Conservation (phyloP, 2,113 vertebrate genomes). For the Spea bombifrons region DNA sequence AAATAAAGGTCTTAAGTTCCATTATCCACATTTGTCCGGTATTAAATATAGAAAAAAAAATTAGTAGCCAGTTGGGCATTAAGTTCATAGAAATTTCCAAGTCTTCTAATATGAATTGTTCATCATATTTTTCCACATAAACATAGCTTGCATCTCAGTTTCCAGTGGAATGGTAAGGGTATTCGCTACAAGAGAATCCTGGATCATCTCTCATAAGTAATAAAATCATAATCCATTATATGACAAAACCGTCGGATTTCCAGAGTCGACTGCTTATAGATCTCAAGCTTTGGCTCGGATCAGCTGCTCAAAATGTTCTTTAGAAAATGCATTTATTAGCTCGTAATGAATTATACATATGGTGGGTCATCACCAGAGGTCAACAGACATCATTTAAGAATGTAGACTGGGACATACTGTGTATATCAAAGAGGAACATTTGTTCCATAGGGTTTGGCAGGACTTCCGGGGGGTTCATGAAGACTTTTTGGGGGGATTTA, state of each 20-base stretch:
- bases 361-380: no score
- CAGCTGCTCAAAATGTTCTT: constrained; percentile 22
- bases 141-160: constrained; percentile 16
- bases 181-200: constrained; percentile 13
- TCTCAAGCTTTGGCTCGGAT: constrained; percentile 12
- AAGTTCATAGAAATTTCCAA: constrained; percentile 34
- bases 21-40: neutral
- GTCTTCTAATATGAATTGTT: constrained; percentile 10
- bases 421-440: no score
- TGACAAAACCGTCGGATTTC: constrained; percentile 37
- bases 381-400: no score
- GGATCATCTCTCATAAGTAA: neutral
- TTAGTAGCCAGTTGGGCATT: constrained; percentile 20
- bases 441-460: no score
- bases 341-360: no score
- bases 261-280: constrained; percentile 26
- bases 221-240: constrained; percentile 26
- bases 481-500: no score
- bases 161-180: constrained; percentile 12
- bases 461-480: no score
- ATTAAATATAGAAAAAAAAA: constrained; percentile 26
- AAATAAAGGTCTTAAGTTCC: neutral
- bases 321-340: no score
- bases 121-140: constrained; percentile 41
- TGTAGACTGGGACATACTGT: no score